These are phyloP conservation scores for Platysteira castanea DNA, from an alignment of 2,113 vertebrate species.

Conservation along the genomic window DNA sequence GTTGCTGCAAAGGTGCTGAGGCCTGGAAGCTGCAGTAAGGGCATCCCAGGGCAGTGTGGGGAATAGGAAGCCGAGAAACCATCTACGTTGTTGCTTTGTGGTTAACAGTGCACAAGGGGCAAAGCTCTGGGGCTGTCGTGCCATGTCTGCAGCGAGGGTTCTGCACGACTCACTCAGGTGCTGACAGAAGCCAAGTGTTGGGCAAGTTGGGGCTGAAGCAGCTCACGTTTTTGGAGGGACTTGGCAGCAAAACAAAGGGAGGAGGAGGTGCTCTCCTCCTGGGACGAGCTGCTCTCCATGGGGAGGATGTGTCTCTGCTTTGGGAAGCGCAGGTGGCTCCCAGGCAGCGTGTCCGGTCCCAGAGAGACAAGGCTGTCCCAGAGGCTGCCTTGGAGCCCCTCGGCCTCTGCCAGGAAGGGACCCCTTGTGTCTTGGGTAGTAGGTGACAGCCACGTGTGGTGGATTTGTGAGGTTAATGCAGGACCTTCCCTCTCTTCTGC, in stretches of 20 bases:
- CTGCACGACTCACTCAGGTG: neutral
- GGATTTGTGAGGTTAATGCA: neutral
- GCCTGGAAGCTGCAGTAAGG: neutral
- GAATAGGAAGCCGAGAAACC: neutral
- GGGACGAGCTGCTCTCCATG: rapidly evolving
- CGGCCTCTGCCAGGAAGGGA: neutral
- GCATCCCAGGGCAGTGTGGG: neutral
- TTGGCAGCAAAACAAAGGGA: neutral
- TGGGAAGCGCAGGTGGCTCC: neutral
- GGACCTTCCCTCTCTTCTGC: neutral
- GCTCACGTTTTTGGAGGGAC: neutral
- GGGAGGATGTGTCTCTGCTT: neutral
- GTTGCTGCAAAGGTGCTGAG: neutral
- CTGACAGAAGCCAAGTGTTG: neutral
- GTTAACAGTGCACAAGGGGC: rapidly evolving
- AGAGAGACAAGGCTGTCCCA: neutral
- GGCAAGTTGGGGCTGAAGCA: neutral
- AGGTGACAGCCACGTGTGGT: neutral
- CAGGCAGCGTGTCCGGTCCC: rapidly evolving
- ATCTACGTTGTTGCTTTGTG: rapidly evolving
- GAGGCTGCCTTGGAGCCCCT: neutral
- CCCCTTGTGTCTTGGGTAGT: neutral
- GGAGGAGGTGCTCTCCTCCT: neutral
- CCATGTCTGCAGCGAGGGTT: neutral
- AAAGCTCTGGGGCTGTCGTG: neutral